Evolutionary conservation across 2,113 vertebrate genomes (phyloP).

Genomic region (Ibidorhyncha struthersii): DNA sequence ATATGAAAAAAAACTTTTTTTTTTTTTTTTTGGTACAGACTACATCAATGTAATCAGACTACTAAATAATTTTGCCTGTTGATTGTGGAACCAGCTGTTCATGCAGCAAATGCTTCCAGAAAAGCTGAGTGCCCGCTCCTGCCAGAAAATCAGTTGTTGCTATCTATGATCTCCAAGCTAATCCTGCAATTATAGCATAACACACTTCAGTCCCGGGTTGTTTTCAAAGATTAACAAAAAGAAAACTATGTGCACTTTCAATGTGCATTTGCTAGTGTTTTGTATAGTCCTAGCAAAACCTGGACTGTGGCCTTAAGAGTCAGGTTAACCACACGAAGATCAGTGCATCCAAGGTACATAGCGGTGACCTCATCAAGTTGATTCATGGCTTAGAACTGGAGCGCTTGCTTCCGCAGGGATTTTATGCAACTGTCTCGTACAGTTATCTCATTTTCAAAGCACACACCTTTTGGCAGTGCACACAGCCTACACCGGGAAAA

Average conservation of each 20-base stretch:
- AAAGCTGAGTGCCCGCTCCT: background rate
- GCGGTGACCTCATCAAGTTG: background rate
- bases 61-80: background rate
- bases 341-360: background rate
- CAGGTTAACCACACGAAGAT: background rate
- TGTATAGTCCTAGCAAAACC: rapidly evolving
- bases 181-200: background rate
- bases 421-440: background rate
- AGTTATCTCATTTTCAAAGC: background rate
- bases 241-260: rapidly evolving
- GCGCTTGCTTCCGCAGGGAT: background rate
- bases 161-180: background rate
- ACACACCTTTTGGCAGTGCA: background rate
- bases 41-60: background rate
- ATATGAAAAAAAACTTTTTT: background rate
- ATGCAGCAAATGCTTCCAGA: background rate
- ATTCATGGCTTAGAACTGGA: background rate
- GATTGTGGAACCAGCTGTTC: background rate
- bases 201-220: background rate
- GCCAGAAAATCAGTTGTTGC: background rate
- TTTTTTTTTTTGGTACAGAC: background rate
- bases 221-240: background rate
- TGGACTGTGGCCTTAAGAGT: rapidly evolving
- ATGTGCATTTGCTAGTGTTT: rapidly evolving
- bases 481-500: rapidly evolving